Percentiles rank a stretch among this genome's conserved stretches.
These are phyloP conservation scores for Melanotus villosus DNA, from an alignment of 2,888 invertebrate genomes.

Conservation along the genomic window DNA sequence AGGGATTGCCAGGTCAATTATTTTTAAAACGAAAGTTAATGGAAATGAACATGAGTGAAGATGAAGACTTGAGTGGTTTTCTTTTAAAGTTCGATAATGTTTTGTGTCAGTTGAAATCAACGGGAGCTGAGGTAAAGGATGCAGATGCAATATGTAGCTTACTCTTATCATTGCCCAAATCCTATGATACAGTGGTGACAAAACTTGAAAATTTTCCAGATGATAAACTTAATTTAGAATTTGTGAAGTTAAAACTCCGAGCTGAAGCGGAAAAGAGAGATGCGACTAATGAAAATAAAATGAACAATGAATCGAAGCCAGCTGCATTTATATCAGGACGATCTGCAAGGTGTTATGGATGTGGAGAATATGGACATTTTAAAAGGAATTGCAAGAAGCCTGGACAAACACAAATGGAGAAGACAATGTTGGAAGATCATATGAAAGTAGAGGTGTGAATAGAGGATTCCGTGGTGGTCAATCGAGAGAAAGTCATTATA, in stretches of 20 bases:
- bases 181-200: not conserved
- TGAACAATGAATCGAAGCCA: too few relatives aligned
- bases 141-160: constrained; percentile 40
- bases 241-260: not conserved
- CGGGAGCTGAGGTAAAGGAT: constrained; percentile 37
- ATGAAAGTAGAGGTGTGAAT: not conserved
- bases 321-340: too few relatives aligned
- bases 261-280: not conserved
- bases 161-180: constrained; percentile 18
- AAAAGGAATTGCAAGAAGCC: not conserved
- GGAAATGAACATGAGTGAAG: too few relatives aligned
- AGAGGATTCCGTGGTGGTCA: not conserved
- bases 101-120: constrained; percentile 34
- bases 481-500: too few relatives aligned
- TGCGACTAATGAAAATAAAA: not conserved
- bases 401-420: not conserved
- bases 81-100: constrained; percentile 37
- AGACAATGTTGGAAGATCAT: not conserved
- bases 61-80: constrained; percentile 30
- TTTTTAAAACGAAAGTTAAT: too few relatives aligned
- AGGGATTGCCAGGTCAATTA: too few relatives aligned
- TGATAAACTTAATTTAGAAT: not conserved
- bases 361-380: not conserved
- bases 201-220: not conserved
- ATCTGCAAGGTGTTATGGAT: too few relatives aligned